Base-by-base conservation (phyloP, 2,888 invertebrate species). In the Tolmerus cingulatus region DNA sequence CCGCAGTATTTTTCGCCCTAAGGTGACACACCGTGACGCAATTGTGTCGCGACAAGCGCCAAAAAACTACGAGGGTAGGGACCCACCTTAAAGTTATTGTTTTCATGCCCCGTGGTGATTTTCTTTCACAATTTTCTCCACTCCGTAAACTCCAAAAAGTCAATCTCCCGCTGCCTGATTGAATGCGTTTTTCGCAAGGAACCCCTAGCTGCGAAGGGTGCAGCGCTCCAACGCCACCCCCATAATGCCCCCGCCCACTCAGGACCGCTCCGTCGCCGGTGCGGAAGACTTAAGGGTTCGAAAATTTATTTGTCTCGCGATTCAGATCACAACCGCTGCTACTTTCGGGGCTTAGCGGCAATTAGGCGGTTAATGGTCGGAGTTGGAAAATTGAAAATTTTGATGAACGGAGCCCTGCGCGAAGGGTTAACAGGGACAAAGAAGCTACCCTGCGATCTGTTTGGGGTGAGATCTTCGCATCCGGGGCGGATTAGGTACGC, bases 11-110 rank as follows among this genome's bases (percentile, higher is more conserved):
- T 84, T 34, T 19, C 84, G 40, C 74, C 74, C 19, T 46, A 46
- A 85, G 74, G 85, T 85, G 85, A 85, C 74, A 74, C 46, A 74
- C 85, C 85, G 74, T 85, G 85, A 85, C 74, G 85, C 74, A 74
- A 85, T 85, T 85, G 74, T 85, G 40, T 85, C 43, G n/a, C 23
- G 27, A 27, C 0, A 43, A 74, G 23, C 30, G 46, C 43, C 43
- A 46, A 8, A 85, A 40, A 85, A 85, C 43, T 85, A 74, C 23
- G 27, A 85, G 74, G 85, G 85, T 74, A 34, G 40, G 55, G 7
- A 37, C 81, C 55, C 46, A 74, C 74, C 74, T 85, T 40, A 8
- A 23, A 40, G 43, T 85, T 85, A 85, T 85, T 74, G 85, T 85
- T 85, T 85, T 85, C 51, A n/a, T 46, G 37, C 74, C 74, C 85